Percentiles rank a stretch among this genome's conserved stretches.
These are phyloP conservation scores for Syngnathus scovelli DNA, from an alignment of 2,113 vertebrate species.

Conservation along the genomic window DNA sequence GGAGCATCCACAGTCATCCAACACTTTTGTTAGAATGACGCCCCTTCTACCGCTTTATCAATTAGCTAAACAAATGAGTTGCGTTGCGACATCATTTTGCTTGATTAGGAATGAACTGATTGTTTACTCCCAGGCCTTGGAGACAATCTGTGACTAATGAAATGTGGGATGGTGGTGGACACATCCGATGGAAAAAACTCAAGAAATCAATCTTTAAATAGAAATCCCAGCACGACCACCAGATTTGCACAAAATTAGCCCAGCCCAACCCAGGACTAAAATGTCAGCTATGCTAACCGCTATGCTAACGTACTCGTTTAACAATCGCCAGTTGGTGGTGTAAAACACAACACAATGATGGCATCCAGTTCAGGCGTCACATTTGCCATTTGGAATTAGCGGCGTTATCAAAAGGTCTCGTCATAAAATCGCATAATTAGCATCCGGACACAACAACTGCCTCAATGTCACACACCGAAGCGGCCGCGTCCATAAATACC, in stretches of 20 bases:
- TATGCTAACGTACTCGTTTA: neutral
- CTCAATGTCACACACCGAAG: neutral
- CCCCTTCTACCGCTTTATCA: neutral
- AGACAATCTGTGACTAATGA: neutral
- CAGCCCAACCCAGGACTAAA: too few species aligned
- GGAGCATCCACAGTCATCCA: too few species aligned
- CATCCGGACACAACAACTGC: neutral
- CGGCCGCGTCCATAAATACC: neutral
- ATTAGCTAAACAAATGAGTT: neutral
- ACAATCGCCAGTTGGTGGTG: neutral
- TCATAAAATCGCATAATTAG: slow-evolving; percentile 7
- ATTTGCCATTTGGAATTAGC: neutral
- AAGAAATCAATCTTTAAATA: neutral
- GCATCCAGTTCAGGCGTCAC: neutral
- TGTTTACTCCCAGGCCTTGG: neutral
- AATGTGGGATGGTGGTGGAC: neutral
- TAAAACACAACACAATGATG: neutral
- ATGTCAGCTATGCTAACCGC: too few species aligned
- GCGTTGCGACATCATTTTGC: neutral
- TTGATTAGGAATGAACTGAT: neutral
- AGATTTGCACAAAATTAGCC: too few species aligned
- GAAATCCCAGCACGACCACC: neutral
- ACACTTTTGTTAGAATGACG: neutral
- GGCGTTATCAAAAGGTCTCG: slow-evolving; percentile 15
- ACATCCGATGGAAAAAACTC: neutral